Conservation (phyloP, 2,888 invertebrate species). For the Drosophila neotestacea region DNA sequence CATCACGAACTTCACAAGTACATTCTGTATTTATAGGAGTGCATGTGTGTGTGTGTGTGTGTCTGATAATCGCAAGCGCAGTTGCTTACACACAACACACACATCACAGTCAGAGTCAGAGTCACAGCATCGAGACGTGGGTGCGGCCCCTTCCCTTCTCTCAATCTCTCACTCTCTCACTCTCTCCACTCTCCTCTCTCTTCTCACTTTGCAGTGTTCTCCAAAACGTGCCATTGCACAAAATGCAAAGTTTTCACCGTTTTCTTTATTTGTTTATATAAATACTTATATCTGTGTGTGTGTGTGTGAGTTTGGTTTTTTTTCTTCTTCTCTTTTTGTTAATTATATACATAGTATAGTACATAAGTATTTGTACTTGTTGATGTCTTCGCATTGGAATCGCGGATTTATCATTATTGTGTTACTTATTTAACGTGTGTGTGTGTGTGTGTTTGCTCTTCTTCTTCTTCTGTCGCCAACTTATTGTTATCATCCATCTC, state of each 20-base stretch:
- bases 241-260: constrained; percentile 62
- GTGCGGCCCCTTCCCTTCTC: constrained; percentile 27
- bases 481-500: constrained; percentile 33
- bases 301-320: background rate
- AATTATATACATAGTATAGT: background rate
- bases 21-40: constrained; percentile 3
- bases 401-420: constrained; percentile 53
- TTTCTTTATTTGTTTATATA: constrained; percentile 28
- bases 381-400: constrained; percentile 48
- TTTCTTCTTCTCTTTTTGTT: constrained; percentile 10
- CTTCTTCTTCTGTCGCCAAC: background rate
- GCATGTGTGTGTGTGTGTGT: constrained; percentile 17
- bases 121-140: constrained; percentile 54
- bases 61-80: constrained; percentile 62
- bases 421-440: constrained; percentile 15
- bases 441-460: constrained; percentile 10
- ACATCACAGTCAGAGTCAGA: constrained; percentile 18
- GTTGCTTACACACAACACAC: constrained; percentile 44
- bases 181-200: background rate
- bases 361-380: constrained; percentile 29
- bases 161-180: background rate
- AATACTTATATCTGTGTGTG: background rate
- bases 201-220: constrained; percentile 19
- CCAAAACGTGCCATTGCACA: constrained; percentile 61
- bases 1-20: constrained; percentile 49